Conservation (phyloP, 2,888 invertebrate genomes). For the Corythucha ciliata region DNA sequence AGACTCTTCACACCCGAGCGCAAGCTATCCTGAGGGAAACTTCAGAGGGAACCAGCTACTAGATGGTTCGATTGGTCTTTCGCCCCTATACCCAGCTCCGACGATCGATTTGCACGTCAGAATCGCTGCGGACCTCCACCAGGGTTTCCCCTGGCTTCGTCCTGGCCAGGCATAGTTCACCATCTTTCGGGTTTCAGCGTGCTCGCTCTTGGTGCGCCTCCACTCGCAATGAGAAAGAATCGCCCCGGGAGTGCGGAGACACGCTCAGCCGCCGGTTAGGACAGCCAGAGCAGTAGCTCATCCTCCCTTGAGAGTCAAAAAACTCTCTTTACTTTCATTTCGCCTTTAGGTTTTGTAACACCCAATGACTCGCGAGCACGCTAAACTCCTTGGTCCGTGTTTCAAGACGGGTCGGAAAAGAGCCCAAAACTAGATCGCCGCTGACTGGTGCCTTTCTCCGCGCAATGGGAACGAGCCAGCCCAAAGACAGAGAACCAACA, state of each 20-base stretch:
- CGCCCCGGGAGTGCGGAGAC: too few species aligned
- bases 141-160: conserved; percentile 59
- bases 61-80: conserved; percentile 45
- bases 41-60: conserved; percentile 50
- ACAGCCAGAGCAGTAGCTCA: too few species aligned
- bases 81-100: conserved; percentile 31
- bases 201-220: conserved; percentile 55
- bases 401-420: conserved; percentile 64
- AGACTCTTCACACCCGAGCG: conserved; percentile 42
- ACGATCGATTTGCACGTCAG: conserved; percentile 59
- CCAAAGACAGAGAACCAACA: too few species aligned
- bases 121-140: conserved; percentile 64
- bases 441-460: conserved; percentile 39
- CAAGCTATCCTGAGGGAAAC: conserved; percentile 65
- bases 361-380: conserved; percentile 62
- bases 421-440: conserved; percentile 44
- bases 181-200: conserved; percentile 64
- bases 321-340: conserved; percentile 61
- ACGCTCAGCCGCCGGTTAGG: too few species aligned
- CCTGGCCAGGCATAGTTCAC: conserved; percentile 64
- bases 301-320: too few species aligned
- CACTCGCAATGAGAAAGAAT: too few species aligned
- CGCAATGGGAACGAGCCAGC: conserved; percentile 37
- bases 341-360: conserved; percentile 51
- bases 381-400: conserved; percentile 67